A percentile compares a stretch with the other conserved stretches of the same genome.
Conservation (phyloP, 2,797 vertebrate species). For the Siniperca obscura region DNA sequence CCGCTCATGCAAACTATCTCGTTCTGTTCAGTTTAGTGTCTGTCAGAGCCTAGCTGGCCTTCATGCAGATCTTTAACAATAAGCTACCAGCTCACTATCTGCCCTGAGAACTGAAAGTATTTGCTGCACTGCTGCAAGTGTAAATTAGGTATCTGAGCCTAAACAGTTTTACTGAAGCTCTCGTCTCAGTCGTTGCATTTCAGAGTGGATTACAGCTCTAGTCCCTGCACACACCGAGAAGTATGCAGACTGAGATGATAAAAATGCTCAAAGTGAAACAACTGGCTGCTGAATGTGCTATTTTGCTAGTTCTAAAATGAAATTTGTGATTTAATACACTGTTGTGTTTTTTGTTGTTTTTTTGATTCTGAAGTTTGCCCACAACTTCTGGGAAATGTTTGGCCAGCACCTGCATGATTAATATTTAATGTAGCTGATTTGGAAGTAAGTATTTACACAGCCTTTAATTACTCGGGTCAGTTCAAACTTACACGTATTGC, state of each 20-base stretch:
- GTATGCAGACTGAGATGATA: slow-evolving; percentile 35
- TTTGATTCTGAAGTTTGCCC: slow-evolving; percentile 58
- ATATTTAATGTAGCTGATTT: slow-evolving; percentile 78
- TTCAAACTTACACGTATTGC: slow-evolving; percentile 76
- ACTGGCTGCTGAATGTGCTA: slow-evolving; percentile 47
- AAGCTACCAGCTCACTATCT: slow-evolving; percentile 26
- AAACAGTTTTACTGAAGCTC: slow-evolving; percentile 57
- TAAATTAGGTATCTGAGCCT: slow-evolving; percentile 56
- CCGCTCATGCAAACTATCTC: background rate
- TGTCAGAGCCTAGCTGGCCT: slow-evolving; percentile 13
- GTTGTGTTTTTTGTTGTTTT: slow-evolving; percentile 5
- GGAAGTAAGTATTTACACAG: slow-evolving; percentile 71
- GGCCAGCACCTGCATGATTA: slow-evolving; percentile 80
- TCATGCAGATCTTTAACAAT: slow-evolving; percentile 37
- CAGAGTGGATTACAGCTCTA: slow-evolving; percentile 61
- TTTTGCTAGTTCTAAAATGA: slow-evolving; percentile 41
- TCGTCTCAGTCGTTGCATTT: slow-evolving; percentile 52
- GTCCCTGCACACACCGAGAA: slow-evolving; percentile 41
- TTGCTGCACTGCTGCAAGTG: slow-evolving; percentile 61
- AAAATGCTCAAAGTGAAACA: slow-evolving; percentile 44
- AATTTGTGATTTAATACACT: slow-evolving; percentile 49
- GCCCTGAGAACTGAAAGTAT: slow-evolving; percentile 38
- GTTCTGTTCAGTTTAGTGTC: background rate
- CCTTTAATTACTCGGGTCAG: slow-evolving; percentile 81
- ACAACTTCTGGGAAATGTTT: slow-evolving; percentile 66